Evolutionary conservation across 2,113 vertebrate species (phyloP).

Genomic region (Macquaria australasica): DNA sequence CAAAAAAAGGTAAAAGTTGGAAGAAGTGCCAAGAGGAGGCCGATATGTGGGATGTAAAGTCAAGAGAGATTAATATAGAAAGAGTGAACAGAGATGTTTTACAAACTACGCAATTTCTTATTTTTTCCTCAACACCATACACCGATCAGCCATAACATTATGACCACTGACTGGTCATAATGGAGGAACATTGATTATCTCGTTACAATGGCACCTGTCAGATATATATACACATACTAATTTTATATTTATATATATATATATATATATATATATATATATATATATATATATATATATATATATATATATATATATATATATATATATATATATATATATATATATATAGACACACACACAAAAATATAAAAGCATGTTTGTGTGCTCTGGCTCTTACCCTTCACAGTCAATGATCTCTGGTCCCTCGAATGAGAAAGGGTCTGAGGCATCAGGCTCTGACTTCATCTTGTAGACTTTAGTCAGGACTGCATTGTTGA

Average conservation of each 20-base stretch:
- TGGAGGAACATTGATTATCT: too few relatives aligned
- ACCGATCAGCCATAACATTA: too few relatives aligned
- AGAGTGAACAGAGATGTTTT: conserved; percentile 6
- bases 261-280: too few relatives aligned
- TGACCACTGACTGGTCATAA: too few relatives aligned
- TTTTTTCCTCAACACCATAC: conserved; percentile 5
- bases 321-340: too few relatives aligned
- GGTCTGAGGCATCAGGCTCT: conserved; percentile 92
- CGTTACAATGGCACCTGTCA: too few relatives aligned
- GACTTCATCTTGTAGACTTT: conserved; percentile 99
- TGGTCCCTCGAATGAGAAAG: conserved; percentile 98
- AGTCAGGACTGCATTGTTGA: conserved; percentile 93
- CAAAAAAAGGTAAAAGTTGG: conserved; percentile 24
- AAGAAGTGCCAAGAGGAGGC: conserved; percentile 26
- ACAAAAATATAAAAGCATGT: too few relatives aligned
- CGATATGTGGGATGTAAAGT: conserved; percentile 44
- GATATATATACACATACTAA: too few relatives aligned
- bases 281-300: too few relatives aligned
- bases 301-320: too few relatives aligned
- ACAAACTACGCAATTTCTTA: conserved; percentile 4
- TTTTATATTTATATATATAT: too few relatives aligned
- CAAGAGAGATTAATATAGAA: conserved; percentile 33
- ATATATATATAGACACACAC: too few relatives aligned
- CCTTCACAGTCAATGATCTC: conserved; percentile 98
- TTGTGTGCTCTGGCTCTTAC: conserved; percentile 83